A percentile compares a stretch with the other conserved stretches of the same genome.
Evolutionary conservation across 2,113 vertebrate species (phyloP).

Genomic region (Ammodytes dubius): DNA sequence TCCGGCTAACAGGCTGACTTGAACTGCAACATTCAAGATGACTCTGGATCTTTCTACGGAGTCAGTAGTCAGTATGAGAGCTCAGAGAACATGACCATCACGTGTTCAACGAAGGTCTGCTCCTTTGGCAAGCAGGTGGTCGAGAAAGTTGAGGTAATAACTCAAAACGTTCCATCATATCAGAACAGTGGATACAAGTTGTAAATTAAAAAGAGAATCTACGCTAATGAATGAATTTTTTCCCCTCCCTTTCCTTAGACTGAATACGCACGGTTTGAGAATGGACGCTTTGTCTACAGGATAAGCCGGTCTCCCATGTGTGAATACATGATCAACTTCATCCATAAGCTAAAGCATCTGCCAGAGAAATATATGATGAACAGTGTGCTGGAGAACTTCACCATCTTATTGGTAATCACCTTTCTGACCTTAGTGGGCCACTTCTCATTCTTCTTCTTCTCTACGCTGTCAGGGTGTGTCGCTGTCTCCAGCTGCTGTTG

Average conservation of each 20-base stretch:
- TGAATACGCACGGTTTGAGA: slow-evolving; percentile 98
- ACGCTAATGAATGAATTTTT: too few relatives aligned
- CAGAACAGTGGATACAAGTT: neutral
- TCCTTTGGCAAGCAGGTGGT: slow-evolving; percentile 99
- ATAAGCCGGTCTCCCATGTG: slow-evolving; percentile 99
- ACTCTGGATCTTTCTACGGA: slow-evolving; percentile 95
- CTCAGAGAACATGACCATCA: slow-evolving; percentile 99
- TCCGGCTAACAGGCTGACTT: slow-evolving; percentile 90
- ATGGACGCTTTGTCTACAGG: slow-evolving; percentile 96
- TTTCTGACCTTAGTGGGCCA: slow-evolving; percentile 48
- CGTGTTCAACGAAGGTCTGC: slow-evolving; percentile 99
- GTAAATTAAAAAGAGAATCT: neutral
- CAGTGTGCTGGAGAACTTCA: slow-evolving; percentile 99
- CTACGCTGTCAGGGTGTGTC: slow-evolving; percentile 42
- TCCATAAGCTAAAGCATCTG: slow-evolving; percentile 99
- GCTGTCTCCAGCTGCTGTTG: slow-evolving; percentile 49
- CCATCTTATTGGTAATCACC: slow-evolving; percentile 94
- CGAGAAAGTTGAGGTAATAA: slow-evolving; percentile 97
- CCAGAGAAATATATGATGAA: slow-evolving; percentile 99
- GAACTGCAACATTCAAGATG: slow-evolving; percentile 98
- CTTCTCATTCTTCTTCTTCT: slow-evolving; percentile 46
- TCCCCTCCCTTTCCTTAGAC: slow-evolving; percentile 83
- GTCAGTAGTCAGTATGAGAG: slow-evolving; percentile 99
- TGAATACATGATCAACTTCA: slow-evolving; percentile 99
- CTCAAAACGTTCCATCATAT: neutral